Conservation (phyloP, 2,113 vertebrate genomes). For the Athene cunicularia region DNA sequence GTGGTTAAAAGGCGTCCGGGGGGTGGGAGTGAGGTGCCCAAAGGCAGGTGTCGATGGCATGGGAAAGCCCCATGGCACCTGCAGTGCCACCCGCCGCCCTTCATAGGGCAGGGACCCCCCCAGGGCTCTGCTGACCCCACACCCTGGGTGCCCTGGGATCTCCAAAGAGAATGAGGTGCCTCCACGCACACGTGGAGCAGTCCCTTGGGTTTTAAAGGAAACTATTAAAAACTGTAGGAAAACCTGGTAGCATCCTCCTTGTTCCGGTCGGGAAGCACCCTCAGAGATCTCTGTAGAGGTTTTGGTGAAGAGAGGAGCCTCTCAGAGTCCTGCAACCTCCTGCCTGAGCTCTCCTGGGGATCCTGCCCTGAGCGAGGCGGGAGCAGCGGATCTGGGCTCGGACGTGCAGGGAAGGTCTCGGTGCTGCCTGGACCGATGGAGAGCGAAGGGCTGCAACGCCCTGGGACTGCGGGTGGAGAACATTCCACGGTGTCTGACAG, state of each 20-base stretch:
- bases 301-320: neutral
- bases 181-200: fast-evolving
- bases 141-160: neutral
- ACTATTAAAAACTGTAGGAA: no score
- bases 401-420: fast-evolving
- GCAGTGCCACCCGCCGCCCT: neutral
- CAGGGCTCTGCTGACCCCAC: no score
- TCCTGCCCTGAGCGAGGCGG: fast-evolving
- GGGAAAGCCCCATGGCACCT: neutral
- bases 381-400: neutral
- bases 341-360: no score
- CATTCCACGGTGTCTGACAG: neutral
- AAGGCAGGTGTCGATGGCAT: fast-evolving
- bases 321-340: neutral
- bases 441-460: fast-evolving
- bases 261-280: neutral
- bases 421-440: fast-evolving
- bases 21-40: neutral
- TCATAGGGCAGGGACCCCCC: neutral
- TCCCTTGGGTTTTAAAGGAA: neutral
- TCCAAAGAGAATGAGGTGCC: neutral
- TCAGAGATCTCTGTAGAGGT: fast-evolving
- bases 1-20: neutral
- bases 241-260: neutral
- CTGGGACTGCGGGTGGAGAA: no score